Evolutionary conservation across 2,113 vertebrate genomes (phyloP).

Genomic region (Bubo blakistoni): DNA sequence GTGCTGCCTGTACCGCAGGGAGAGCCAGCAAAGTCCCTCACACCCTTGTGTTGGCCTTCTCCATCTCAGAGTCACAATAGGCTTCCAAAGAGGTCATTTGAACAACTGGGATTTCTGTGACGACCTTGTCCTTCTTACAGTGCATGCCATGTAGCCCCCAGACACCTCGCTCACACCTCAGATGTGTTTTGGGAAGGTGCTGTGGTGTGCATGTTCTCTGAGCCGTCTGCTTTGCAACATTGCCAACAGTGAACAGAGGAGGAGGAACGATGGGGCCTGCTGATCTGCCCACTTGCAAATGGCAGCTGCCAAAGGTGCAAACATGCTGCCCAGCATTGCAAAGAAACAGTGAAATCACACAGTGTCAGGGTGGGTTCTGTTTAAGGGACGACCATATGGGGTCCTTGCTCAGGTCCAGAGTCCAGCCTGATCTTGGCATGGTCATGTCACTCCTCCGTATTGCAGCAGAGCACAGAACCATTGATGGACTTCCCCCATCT

Average conservation of each 20-base stretch:
- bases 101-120: not conserved
- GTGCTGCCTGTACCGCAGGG: not conserved
- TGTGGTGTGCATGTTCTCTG: accelerated
- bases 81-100: not conserved
- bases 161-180: not conserved
- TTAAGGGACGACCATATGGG: not conserved
- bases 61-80: not conserved
- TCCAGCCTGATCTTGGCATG: not conserved
- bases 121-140: not conserved
- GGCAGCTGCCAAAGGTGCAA: not conserved
- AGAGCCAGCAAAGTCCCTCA: not conserved
- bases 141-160: accelerated
- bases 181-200: not conserved
- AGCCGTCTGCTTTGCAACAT: not conserved
- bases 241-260: not conserved
- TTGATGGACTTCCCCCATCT: not conserved
- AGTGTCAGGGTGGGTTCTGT: not conserved
- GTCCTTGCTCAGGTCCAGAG: not conserved
- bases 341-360: not conserved
- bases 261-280: not conserved
- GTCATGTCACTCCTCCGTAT: not conserved
- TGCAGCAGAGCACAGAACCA: not conserved
- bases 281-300: not conserved
- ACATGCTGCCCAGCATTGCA: not conserved
- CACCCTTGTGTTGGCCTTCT: not conserved